phyloP scores from a whole-genome alignment of 2,888 invertebrate species.

The Belgica antarctica region DNA sequence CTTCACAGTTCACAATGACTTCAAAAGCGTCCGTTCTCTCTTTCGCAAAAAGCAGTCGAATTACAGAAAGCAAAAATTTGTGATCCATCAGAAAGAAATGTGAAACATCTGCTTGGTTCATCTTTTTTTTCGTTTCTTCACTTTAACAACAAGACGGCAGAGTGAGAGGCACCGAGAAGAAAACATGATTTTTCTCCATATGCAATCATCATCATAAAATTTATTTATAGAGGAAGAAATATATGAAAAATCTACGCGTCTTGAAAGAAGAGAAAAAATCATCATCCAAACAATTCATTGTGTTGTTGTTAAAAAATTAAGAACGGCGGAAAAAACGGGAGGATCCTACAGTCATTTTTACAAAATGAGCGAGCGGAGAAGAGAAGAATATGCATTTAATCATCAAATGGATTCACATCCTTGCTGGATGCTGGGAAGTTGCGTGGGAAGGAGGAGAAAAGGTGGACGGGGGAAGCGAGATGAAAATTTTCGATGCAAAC shows the following conservation, averaged over 20 bases:
- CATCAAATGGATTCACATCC: slow-evolving; percentile 20
- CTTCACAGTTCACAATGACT: background rate
- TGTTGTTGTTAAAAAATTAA: slow-evolving; percentile 28
- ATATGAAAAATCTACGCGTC: slow-evolving; percentile 35
- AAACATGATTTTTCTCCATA: slow-evolving; percentile 38
- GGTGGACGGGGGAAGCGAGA: background rate
- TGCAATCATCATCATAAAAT: slow-evolving; percentile 44
- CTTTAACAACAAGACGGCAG: slow-evolving; percentile 31
- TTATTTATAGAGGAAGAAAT: slow-evolving; percentile 42
- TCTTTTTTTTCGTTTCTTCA: too few species aligned
- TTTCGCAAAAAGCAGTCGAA: slow-evolving; percentile 5
- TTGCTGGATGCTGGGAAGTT: background rate
- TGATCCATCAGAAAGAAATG: slow-evolving; percentile 33
- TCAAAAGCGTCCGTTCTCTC: too few species aligned
- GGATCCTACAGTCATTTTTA: background rate
- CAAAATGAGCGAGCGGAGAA: slow-evolving; percentile 24
- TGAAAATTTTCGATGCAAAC: slow-evolving; percentile 53
- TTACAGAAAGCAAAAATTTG: slow-evolving; percentile 1
- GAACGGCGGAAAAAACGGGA: slow-evolving; percentile 13
- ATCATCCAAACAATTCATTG: slow-evolving; percentile 35
- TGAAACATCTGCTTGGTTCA: slow-evolving; percentile 28
- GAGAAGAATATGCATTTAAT: slow-evolving; percentile 28
- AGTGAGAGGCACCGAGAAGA: too few species aligned
- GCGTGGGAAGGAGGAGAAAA: slow-evolving; percentile 28
- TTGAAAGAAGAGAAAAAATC: slow-evolving; percentile 19